Evolutionary conservation across 2,888 invertebrate genomes (phyloP), one percentile per base, ranked within the genome.

Genomic region (Sphecodes monilicornis): DNA sequence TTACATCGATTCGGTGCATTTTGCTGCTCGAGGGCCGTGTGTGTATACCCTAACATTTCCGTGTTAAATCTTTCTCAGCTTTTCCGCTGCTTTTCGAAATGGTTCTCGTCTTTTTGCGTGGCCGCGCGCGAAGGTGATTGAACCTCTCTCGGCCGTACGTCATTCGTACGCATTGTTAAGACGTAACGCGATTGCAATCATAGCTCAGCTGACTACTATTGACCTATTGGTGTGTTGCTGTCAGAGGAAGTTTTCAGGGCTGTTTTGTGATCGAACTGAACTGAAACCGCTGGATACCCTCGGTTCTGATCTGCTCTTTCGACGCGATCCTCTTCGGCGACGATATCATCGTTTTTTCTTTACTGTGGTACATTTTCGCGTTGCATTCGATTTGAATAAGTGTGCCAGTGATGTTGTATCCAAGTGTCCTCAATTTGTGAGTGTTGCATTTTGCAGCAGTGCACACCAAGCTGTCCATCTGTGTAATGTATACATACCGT

Each of bases 171-270:
- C 73, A 84, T 78, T 81, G 84, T 80, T 78, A 78, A 82, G 74
- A 75, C 74, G 84, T 76, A 88, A 82, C 83, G 80, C 77, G 79
- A 66, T 76, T 76, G 71, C 79, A 46, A 79, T 82, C 85, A 76
- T 81, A 75, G 82, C 86, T 83, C 87, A 87, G 87, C 86, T 87
- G 86, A 87, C 79, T 85, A 79, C 82, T 82, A 87, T 87, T 86
- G 86, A 86, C 86, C 86, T 86, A 83, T 86, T 64, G 80, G 84
- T 80, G 76, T 69, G 54, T 76, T 80, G 73, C 78, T 80, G 80
- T 86, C 84, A 74, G 73, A 39, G 71, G 43, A 76, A 74, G 74
- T 60, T 77, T 32, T 68, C 36, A 36, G 36, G 11, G 18, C 46
- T 79, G 72, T 78, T 78, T 82, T 74, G n/a, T 54, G 10, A 54